phyloP scores from a whole-genome alignment of 2,888 invertebrate species.

The Troilus luridus region DNA sequence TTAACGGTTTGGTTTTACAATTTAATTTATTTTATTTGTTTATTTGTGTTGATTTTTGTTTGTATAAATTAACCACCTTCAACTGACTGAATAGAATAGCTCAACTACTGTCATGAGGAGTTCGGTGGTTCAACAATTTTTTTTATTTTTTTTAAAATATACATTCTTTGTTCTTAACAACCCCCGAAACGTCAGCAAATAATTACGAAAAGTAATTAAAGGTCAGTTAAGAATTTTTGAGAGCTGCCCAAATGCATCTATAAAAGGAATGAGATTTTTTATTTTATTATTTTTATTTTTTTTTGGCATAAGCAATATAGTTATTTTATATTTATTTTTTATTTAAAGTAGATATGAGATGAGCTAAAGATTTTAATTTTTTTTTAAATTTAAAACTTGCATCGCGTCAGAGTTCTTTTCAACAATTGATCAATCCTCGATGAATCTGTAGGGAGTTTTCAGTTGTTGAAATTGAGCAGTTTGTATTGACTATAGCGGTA shows the following conservation, averaged over 20 bases:
- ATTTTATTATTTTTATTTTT: background rate
- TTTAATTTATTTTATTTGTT: slow-evolving; percentile 32
- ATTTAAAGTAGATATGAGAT: slow-evolving; percentile 51
- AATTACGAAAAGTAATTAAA: slow-evolving; percentile 33
- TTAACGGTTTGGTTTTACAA: slow-evolving; percentile 50
- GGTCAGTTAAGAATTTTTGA: slow-evolving; percentile 54
- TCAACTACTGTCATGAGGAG: slow-evolving; percentile 8
- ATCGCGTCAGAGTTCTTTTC: slow-evolving; percentile 57
- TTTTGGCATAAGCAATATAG: slow-evolving; percentile 58
- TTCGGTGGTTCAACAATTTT: slow-evolving; percentile 3
- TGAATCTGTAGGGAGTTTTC: background rate
- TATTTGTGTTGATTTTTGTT: slow-evolving; percentile 48
- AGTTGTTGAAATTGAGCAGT: slow-evolving; percentile 49
- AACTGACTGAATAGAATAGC: slow-evolving; percentile 48
- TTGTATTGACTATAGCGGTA: slow-evolving; percentile 39
- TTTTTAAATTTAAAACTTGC: slow-evolving; percentile 27
- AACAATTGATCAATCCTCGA: slow-evolving; percentile 44
- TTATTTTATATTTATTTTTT: background rate
- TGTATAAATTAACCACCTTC: slow-evolving; percentile 46
- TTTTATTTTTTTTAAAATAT: background rate
- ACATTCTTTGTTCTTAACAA: background rate
- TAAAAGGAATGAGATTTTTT: slow-evolving; percentile 52
- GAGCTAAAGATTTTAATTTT: slow-evolving; percentile 36
- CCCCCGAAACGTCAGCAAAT: slow-evolving; percentile 45
- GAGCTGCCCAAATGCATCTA: slow-evolving; percentile 56